These are phyloP conservation scores for Synanthedon andrenaeformis DNA, from an alignment of 2,888 invertebrate species.

Conservation along the genomic window DNA sequence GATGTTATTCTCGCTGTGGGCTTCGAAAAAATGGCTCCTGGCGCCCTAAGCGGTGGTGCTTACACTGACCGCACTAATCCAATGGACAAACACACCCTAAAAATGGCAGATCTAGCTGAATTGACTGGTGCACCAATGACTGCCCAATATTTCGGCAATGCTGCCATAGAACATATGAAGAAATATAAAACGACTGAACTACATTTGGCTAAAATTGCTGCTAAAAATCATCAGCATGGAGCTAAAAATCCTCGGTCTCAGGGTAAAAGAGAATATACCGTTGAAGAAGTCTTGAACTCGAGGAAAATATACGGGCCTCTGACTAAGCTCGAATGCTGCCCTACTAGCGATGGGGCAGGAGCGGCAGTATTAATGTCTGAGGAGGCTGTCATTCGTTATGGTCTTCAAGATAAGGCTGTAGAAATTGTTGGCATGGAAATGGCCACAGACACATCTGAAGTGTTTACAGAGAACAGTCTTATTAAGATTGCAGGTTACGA, in stretches of 20 bases:
- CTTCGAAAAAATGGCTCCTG: constrained; percentile 98
- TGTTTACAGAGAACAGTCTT: constrained; percentile 82
- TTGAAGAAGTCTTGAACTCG: constrained; percentile 91
- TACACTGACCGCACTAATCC: constrained; percentile 89
- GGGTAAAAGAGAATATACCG: constrained; percentile 89
- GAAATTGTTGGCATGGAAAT: constrained; percentile 98
- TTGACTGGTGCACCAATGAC: constrained; percentile 87
- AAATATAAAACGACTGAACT: constrained; percentile 93
- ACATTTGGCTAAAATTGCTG: constrained; percentile 97
- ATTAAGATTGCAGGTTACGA: constrained; percentile 90
- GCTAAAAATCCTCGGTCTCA: constrained; percentile 97
- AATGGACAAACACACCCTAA: constrained; percentile 86
- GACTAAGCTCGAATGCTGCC: constrained; percentile 97
- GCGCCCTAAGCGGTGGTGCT: constrained; percentile 81
- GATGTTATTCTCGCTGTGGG: constrained; percentile 94
- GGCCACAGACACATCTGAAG: constrained; percentile 89
- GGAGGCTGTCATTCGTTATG: constrained; percentile 86
- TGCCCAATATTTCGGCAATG: constrained; percentile 97
- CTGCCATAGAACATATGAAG: constrained; percentile 95
- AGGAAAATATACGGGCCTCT: constrained; percentile 91
- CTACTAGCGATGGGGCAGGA: constrained; percentile 98
- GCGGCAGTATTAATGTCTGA: constrained; percentile 93
- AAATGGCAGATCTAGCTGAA: constrained; percentile 87
- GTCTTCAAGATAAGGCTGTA: constrained; percentile 84
- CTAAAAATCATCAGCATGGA: constrained; percentile 98